Base-by-base conservation (phyloP, 2,113 vertebrate genomes). In the Tautogolabrus adspersus region DNA sequence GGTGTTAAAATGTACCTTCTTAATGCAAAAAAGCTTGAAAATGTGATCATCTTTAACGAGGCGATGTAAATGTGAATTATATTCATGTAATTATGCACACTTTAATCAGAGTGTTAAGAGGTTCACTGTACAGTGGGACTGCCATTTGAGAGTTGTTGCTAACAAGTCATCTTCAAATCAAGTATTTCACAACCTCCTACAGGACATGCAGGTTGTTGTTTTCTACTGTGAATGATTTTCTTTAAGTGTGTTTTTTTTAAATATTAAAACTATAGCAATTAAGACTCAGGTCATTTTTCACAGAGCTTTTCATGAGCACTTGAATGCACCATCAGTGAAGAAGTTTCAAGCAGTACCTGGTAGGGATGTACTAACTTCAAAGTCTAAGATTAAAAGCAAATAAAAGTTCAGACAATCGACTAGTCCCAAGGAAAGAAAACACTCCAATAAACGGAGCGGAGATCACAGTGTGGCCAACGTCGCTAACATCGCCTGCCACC, bases 91-190 rank as follows among this genome's bases (percentile, higher is more conserved):
- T 76, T 68, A 68, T 84, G 58, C 67, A 42, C 3, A 30, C 51
- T 75, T 66, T 63, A 63, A 76, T 72, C 62, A 54, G 30, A 6
- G 30, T 30, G 54, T 37, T 57, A 58, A 67, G 51, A 68, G 57
- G 52, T 52, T 67, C 22, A 16, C 52, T 15, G n/a, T 34, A 21
- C 51, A 38, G 42, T 13, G 64, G 46, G 44, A 16, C 47, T 42
- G 57, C 23, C 6, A 42, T 52, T 51, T 16, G 19, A 71, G 23
- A 26, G 26, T 26, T 2, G 26, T 4, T 26, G 26, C n/a, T n/a
- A n/a, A n/a, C n/a, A n/a, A 26, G 26, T 34, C 30, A 34, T 34
- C 30, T 34, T 34, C 30, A 34, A 12, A 13, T 15, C 30, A 34
- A 34, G 30, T 34, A 34, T 34, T 34, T 34, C 30, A 34, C 30